Percentiles rank a stretch among this genome's conserved stretches.
Conservation (phyloP, 2,888 invertebrate species). For the Trissonchulus latispiculum region DNA sequence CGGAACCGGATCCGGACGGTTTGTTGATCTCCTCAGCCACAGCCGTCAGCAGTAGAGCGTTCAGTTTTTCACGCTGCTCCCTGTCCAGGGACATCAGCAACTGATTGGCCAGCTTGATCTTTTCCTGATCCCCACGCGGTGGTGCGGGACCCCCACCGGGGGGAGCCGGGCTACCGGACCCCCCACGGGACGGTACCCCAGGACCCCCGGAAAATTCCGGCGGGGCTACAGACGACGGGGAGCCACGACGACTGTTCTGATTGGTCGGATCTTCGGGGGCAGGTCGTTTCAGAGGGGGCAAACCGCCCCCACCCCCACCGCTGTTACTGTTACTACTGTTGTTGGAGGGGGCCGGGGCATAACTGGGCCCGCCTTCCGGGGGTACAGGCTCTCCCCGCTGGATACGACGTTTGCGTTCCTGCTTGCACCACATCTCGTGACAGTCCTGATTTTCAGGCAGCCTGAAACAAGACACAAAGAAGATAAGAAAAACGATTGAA, state of each 20-base stretch:
- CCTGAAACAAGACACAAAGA: too few relatives aligned
- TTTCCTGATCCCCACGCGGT: not conserved
- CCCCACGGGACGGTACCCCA: not conserved
- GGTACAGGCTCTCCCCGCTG: too few relatives aligned
- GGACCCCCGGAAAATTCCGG: not conserved
- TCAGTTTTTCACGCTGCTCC: not conserved
- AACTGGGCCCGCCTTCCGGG: slow-evolving; percentile 18
- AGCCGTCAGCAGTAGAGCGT: not conserved
- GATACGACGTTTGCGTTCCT: slow-evolving; percentile 56
- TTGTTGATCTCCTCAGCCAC: not conserved
- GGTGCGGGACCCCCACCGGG: not conserved
- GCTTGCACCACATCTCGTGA: slow-evolving; percentile 97
- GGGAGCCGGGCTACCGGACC: not conserved
- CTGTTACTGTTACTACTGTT: too few relatives aligned
- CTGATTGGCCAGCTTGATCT: not conserved
- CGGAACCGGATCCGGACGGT: not conserved
- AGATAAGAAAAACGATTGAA: too few relatives aligned
- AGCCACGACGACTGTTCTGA: not conserved
- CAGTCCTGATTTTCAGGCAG: slow-evolving; percentile 95
- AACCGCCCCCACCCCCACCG: too few relatives aligned
- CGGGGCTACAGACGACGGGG: not conserved
- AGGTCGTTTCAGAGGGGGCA: not conserved
- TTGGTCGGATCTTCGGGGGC: not conserved
- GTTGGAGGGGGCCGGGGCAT: too few relatives aligned
- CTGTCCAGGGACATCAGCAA: not conserved